phyloP scores from a whole-genome alignment of 2,113 vertebrate genomes.

The Ariopsis seemanni region DNA sequence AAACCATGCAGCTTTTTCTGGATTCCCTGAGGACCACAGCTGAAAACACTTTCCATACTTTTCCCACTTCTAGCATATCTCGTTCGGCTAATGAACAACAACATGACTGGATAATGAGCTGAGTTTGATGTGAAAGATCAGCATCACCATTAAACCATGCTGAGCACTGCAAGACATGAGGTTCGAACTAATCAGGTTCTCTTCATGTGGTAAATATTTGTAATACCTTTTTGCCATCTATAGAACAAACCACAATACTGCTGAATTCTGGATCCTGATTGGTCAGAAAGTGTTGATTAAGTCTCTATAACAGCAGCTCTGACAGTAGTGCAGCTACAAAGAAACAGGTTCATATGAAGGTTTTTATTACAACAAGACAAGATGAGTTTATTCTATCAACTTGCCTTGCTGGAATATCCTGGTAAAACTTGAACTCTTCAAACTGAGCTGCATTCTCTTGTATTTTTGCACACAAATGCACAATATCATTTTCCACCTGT shows the following conservation, averaged over 20 bases:
- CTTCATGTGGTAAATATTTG: neutral
- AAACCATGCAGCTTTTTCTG: neutral
- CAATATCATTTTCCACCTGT: no score
- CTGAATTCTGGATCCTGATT: neutral
- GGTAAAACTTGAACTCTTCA: no score
- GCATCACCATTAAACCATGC: neutral
- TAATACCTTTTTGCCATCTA: neutral
- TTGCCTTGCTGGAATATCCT: no score
- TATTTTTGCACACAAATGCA: no score
- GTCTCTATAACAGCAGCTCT: neutral
- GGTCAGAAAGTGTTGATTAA: neutral
- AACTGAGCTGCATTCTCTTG: no score
- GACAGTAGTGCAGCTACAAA: neutral
- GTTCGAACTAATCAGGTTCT: neutral
- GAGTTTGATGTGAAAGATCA: conserved; percentile 4
- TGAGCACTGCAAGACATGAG: neutral
- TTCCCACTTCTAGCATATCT: neutral
- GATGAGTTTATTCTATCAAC: no score
- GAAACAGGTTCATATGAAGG: neutral
- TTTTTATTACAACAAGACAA: neutral
- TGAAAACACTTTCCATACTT: neutral
- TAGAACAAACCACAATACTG: neutral
- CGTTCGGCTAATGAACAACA: neutral
- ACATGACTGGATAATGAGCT: neutral
- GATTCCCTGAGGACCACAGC: neutral